phyloP scores from a whole-genome alignment of 2,888 invertebrate genomes.

The Nycteola revayana region DNA sequence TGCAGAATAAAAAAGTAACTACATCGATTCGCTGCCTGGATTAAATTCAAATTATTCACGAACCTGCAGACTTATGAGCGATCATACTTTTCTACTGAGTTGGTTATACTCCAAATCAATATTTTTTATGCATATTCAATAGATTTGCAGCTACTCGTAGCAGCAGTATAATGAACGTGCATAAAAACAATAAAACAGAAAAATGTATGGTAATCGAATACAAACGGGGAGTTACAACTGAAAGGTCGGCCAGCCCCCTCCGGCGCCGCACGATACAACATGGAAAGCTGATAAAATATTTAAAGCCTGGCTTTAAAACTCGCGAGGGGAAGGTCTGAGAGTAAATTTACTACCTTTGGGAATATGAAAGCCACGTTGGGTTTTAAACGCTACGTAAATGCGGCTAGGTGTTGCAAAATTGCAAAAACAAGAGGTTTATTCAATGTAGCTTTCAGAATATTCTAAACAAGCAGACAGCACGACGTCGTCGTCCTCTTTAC shows the following conservation, averaged over 20 bases:
- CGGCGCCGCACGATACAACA: slow-evolving; percentile 71
- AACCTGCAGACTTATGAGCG: no score
- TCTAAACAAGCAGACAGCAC: slow-evolving; percentile 33
- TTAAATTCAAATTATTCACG: no score
- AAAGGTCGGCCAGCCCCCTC: slow-evolving; percentile 56
- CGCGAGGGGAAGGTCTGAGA: slow-evolving; percentile 53
- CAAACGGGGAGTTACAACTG: slow-evolving; percentile 50
- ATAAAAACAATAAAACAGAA: slow-evolving; percentile 37
- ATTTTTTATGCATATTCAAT: slow-evolving; percentile 27
- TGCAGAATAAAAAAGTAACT: no score
- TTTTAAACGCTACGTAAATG: slow-evolving; percentile 46
- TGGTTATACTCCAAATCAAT: slow-evolving; percentile 17
- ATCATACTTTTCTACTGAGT: background rate
- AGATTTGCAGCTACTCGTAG: slow-evolving; percentile 19
- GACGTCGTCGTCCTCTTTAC: slow-evolving; percentile 37
- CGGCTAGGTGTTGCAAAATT: slow-evolving; percentile 26
- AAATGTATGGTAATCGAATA: slow-evolving; percentile 50
- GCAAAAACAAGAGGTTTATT: slow-evolving; percentile 41
- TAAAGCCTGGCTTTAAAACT: slow-evolving; percentile 64
- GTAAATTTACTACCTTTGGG: slow-evolving; percentile 66
- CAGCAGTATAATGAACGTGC: slow-evolving; percentile 27
- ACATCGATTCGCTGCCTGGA: no score
- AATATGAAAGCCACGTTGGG: slow-evolving; percentile 49
- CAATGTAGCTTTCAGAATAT: slow-evolving; percentile 38
- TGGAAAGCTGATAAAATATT: slow-evolving; percentile 77